A percentile compares a stretch with the other conserved stretches of the same genome.
Evolutionary conservation across 2,797 vertebrate genomes (phyloP).

Genomic region (Micrastur ruficollis): DNA sequence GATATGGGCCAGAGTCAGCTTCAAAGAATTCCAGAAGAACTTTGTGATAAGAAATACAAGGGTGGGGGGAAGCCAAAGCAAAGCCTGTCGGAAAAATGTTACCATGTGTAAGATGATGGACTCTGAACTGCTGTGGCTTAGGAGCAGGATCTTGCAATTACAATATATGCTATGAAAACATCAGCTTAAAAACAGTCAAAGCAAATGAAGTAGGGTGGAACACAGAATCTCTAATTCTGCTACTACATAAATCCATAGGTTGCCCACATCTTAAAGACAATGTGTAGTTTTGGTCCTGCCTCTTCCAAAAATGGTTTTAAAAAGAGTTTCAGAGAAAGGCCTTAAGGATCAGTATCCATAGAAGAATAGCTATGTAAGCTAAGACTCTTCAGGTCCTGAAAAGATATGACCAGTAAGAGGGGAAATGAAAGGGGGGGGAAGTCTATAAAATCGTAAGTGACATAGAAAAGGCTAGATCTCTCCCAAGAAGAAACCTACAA

Average conservation of each 20-base stretch:
- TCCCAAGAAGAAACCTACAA: neutral
- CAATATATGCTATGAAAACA: neutral
- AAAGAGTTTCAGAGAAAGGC: neutral
- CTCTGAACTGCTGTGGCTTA: neutral
- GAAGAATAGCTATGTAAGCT: neutral
- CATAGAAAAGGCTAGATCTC: neutral
- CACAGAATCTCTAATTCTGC: neutral
- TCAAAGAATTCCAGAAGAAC: neutral
- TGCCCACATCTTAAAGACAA: neutral
- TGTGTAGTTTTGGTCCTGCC: neutral
- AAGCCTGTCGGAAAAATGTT: neutral
- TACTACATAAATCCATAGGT: neutral
- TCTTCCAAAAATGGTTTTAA: neutral
- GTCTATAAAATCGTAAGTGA: neutral
- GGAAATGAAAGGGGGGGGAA: neutral
- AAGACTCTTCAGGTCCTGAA: neutral
- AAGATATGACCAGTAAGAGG: neutral
- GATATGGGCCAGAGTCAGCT: neutral
- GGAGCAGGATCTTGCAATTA: neutral
- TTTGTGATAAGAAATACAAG: neutral
- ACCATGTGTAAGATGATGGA: neutral
- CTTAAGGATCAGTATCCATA: neutral
- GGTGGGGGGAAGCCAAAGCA: neutral
- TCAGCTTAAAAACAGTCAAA: neutral
- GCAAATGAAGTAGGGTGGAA: neutral